Conservation (phyloP, 2,113 vertebrate genomes). For the Stigmatopora argus region DNA sequence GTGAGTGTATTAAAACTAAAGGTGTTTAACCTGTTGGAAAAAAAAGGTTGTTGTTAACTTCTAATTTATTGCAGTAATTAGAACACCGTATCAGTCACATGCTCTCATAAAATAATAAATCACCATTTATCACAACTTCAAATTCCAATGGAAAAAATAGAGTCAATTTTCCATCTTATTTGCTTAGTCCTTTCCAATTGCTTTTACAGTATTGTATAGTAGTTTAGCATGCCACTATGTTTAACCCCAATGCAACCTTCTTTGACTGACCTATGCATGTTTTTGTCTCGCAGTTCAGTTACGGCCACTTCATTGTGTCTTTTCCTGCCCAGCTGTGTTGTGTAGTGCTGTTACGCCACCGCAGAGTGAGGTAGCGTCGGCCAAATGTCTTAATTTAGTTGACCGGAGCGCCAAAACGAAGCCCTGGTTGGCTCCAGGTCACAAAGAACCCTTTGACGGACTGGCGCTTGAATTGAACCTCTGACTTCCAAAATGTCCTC, state of each 20-base stretch:
- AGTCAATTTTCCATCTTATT: no score
- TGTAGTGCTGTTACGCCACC: neutral
- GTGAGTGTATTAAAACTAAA: neutral
- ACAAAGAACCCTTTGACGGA: constrained; percentile 1
- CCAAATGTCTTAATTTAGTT: neutral
- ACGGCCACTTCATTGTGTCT: neutral
- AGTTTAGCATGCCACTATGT: no score
- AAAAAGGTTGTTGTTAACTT: neutral
- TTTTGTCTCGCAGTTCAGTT: neutral
- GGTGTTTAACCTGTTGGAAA: neutral
- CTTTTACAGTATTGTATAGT: no score
- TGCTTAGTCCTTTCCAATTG: no score
- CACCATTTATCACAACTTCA: neutral
- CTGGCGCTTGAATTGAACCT: neutral
- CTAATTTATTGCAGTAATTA: neutral
- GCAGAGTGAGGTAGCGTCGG: neutral
- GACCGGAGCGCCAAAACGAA: neutral
- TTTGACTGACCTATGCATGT: neutral
- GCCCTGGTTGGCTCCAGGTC: neutral
- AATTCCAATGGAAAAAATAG: no score
- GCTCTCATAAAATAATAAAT: neutral
- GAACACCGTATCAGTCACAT: neutral
- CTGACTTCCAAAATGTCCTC: neutral
- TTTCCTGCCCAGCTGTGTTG: neutral
- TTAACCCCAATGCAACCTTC: no score